Conservation (phyloP, 2,888 invertebrate genomes). For the Hemistola chrysoprasaria region DNA sequence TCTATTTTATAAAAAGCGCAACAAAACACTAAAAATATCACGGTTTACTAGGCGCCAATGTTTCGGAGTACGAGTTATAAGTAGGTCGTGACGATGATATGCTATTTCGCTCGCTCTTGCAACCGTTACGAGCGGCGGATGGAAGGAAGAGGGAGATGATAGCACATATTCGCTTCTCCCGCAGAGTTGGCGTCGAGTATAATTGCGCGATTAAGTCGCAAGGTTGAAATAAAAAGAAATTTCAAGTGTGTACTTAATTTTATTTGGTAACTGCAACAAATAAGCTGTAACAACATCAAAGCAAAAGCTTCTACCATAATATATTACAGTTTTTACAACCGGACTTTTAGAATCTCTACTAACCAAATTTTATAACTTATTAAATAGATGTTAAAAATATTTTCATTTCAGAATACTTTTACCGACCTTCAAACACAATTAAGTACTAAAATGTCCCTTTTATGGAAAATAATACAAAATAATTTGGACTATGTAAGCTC, state of each 20-base stretch:
- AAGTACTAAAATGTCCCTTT: slow-evolving; percentile 39
- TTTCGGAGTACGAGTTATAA: too few species aligned
- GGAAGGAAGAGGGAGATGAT: too few species aligned
- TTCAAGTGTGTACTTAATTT: slow-evolving; percentile 63
- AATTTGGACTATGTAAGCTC: slow-evolving; percentile 48
- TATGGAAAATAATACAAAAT: slow-evolving; percentile 41
- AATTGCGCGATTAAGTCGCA: too few species aligned
- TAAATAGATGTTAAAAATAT: slow-evolving; percentile 7
- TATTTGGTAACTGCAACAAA: slow-evolving; percentile 77
- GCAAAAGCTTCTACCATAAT: slow-evolving; percentile 41
- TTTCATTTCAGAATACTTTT: slow-evolving; percentile 10
- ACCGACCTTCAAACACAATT: slow-evolving; percentile 32
- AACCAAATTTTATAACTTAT: slow-evolving; percentile 26
- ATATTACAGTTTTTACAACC: slow-evolving; percentile 37
- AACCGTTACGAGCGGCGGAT: too few species aligned
- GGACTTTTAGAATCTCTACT: slow-evolving; percentile 23
- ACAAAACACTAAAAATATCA: slow-evolving; percentile 10
- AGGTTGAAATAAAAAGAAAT: slow-evolving; percentile 47
- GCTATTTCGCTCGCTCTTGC: too few species aligned
- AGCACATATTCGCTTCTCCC: too few species aligned
- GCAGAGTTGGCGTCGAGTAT: too few species aligned
- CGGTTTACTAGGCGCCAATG: too few species aligned
- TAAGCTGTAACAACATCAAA: slow-evolving; percentile 59
- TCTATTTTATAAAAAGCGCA: slow-evolving; percentile 15
- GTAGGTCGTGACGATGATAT: too few species aligned